Percentiles rank a stretch among this genome's conserved stretches.
These are phyloP conservation scores for Salvelinus namaycush DNA, from an alignment of 2,113 vertebrate genomes.

Conservation along the genomic window DNA sequence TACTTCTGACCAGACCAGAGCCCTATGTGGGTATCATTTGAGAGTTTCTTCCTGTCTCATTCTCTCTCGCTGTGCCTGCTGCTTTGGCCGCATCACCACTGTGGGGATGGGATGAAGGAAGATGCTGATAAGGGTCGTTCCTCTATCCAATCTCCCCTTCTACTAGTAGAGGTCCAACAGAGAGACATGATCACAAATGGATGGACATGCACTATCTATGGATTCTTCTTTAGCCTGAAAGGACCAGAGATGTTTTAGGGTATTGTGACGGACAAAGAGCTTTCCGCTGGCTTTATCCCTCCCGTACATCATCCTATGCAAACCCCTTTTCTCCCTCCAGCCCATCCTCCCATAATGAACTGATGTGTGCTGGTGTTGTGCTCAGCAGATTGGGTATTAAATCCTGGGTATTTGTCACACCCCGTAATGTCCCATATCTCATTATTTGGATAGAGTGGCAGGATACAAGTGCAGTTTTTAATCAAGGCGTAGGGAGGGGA, in stretches of 20 bases:
- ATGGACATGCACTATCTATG: constrained; percentile 11
- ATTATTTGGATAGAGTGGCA: constrained; percentile 54
- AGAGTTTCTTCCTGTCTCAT: neutral
- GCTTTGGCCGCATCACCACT: neutral
- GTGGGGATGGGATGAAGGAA: neutral
- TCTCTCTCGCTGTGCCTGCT: neutral
- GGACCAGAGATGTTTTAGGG: constrained; percentile 2
- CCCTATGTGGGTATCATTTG: neutral
- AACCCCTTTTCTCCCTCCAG: constrained; percentile 28
- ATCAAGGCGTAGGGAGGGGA: constrained; percentile 24
- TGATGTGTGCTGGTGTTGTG: constrained; percentile 30
- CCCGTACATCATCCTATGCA: constrained; percentile 24
- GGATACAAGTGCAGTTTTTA: constrained; percentile 44
- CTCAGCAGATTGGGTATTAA: constrained; percentile 53
- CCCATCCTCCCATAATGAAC: constrained; percentile 30
- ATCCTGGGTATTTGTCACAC: constrained; percentile 43
- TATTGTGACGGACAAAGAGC: constrained; percentile 19
- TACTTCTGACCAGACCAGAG: no score
- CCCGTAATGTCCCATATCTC: constrained; percentile 38
- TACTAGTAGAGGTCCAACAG: neutral
- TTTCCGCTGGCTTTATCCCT: constrained; percentile 29
- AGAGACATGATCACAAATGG: constrained; percentile 17
- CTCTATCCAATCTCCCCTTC: neutral
- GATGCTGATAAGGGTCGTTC: neutral
- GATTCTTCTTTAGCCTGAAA: constrained; percentile 19